Conservation (phyloP, 2,797 vertebrate genomes). For the Lepidocolaptes lacrymiger region DNA sequence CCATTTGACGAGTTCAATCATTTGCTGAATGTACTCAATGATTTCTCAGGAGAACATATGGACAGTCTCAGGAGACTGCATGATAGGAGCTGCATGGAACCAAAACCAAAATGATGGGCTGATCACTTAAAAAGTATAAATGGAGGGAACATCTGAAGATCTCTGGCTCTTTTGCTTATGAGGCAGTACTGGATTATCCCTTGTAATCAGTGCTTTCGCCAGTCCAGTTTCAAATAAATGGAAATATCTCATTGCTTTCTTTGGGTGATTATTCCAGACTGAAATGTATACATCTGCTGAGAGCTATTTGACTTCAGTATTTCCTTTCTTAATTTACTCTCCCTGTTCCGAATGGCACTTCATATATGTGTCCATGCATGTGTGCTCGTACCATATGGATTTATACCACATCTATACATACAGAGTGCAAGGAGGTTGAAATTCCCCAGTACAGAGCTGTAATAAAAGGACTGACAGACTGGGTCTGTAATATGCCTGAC, state of each 20-base stretch:
- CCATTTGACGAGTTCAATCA: neutral
- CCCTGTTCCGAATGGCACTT: neutral
- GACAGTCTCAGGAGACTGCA: neutral
- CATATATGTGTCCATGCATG: neutral
- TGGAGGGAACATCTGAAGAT: constrained; percentile 43
- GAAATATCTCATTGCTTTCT: constrained; percentile 56
- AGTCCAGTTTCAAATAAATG: constrained; percentile 37
- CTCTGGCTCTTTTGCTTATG: neutral
- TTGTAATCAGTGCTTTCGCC: constrained; percentile 48
- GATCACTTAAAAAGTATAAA: neutral
- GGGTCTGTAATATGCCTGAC: constrained; percentile 74
- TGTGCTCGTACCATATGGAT: neutral
- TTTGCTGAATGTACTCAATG: neutral
- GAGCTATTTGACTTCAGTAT: constrained; percentile 36
- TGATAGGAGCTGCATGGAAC: neutral
- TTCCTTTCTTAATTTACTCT: constrained; percentile 38
- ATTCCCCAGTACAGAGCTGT: constrained; percentile 43
- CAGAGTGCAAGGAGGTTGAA: neutral
- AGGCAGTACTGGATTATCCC: constrained; percentile 45
- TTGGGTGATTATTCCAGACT: constrained; percentile 39
- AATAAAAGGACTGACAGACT: constrained; percentile 67
- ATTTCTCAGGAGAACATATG: constrained; percentile 23
- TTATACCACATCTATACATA: neutral
- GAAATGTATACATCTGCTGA: constrained; percentile 43
- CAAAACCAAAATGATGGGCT: neutral